A percentile compares a stretch with the other conserved stretches of the same genome.
Evolutionary conservation across 2,888 invertebrate genomes (phyloP).

Genomic region (Hirtodrosophila trivittata): DNA sequence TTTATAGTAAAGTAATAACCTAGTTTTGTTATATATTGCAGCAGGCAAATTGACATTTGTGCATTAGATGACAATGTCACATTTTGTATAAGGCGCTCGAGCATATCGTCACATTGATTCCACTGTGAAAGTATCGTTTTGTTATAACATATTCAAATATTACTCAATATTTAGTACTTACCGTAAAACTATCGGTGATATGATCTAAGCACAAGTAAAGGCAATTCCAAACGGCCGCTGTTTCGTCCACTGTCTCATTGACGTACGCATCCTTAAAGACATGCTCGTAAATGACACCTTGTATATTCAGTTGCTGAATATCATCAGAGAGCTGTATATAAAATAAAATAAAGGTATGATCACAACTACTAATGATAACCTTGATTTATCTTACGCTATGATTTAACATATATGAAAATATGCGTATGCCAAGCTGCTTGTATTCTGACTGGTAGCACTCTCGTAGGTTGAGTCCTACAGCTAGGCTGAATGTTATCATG

Average conservation of each 20-base stretch:
- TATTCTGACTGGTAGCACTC: slow-evolving; percentile 76
- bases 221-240: slow-evolving; percentile 75
- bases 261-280: slow-evolving; percentile 72
- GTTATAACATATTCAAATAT: background rate
- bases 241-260: slow-evolving; percentile 62
- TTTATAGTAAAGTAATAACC: slow-evolving; percentile 73
- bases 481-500: slow-evolving; percentile 75
- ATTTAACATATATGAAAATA: slow-evolving; percentile 72
- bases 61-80: slow-evolving; percentile 70
- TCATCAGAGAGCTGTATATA: slow-evolving; percentile 57
- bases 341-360: background rate
- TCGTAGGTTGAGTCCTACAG: slow-evolving; percentile 78
- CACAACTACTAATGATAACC: no score
- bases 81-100: slow-evolving; percentile 76
- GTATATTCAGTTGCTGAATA: slow-evolving; percentile 76
- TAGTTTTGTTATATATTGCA: slow-evolving; percentile 72
- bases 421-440: slow-evolving; percentile 75
- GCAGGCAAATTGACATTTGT: slow-evolving; percentile 60
- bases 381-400: slow-evolving; percentile 69
- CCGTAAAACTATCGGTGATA: slow-evolving; percentile 67
- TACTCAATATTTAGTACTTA: slow-evolving; percentile 22
- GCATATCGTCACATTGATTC: slow-evolving; percentile 81
- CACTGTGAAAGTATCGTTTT: slow-evolving; percentile 63
- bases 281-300: slow-evolving; percentile 80
- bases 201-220: slow-evolving; percentile 79